phyloP scores from a whole-genome alignment of 1,140 invertebrate species.

The Penaeus vannamei region DNA sequence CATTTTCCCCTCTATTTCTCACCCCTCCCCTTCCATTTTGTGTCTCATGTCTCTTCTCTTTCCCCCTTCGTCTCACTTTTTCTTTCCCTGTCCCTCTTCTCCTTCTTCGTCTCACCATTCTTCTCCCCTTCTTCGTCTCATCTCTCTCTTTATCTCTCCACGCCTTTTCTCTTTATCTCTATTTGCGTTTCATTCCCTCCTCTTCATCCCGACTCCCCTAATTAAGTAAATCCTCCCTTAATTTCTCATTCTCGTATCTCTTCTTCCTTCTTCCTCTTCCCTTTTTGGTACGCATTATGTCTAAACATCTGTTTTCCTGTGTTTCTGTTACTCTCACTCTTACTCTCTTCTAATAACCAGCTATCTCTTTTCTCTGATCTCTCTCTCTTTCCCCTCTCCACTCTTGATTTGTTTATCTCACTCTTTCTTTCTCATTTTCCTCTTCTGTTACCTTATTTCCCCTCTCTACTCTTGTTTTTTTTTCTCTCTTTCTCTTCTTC shows the following conservation, averaged over 20 bases:
- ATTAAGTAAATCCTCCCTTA: background rate
- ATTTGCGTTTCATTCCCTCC: background rate
- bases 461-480: background rate
- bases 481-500: background rate
- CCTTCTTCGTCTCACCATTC: no score
- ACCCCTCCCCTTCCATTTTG: no score
- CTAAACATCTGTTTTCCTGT: background rate
- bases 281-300: background rate
- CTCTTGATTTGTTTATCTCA: background rate
- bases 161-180: constrained; percentile 29
- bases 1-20: no score
- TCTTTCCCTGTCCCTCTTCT: no score
- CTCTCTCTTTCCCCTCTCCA: background rate
- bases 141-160: no score
- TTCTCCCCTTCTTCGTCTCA: constrained; percentile 41
- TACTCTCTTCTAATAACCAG: no score
- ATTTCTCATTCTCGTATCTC: background rate
- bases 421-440: background rate
- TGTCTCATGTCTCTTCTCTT: no score
- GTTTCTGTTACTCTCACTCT: background rate
- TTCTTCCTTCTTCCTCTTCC: background rate
- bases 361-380: background rate
- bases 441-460: background rate
- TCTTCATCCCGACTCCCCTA: background rate
- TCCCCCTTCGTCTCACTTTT: no score